phyloP scores from a whole-genome alignment of 92 coral and sea anemone species.

The Pocillopora meandrina region DNA sequence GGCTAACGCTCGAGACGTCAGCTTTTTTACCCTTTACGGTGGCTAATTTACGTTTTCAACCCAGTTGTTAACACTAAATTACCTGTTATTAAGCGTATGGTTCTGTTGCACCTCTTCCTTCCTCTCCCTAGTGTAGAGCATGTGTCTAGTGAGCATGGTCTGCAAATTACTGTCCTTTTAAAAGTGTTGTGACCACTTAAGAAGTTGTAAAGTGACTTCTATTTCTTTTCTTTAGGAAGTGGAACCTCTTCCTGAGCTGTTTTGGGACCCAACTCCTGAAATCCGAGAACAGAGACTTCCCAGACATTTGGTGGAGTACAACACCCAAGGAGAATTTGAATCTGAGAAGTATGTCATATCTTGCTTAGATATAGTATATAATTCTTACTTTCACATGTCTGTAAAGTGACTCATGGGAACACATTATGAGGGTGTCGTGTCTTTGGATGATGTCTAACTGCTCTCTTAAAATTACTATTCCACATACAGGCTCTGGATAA shows the following conservation, averaged over 20 bases:
- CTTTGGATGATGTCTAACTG: background rate
- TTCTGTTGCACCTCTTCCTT: too few species aligned
- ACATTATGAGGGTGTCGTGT: too few species aligned
- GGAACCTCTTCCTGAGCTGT: slow-evolving; percentile 91
- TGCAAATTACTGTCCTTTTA: background rate
- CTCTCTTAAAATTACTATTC: background rate
- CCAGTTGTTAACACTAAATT: too few species aligned
- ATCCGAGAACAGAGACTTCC: slow-evolving; percentile 76
- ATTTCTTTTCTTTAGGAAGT: slow-evolving; percentile 52
- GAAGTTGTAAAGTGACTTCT: background rate
- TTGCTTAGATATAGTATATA: background rate
- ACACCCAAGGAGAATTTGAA: slow-evolving; percentile 86
- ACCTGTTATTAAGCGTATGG: too few species aligned
- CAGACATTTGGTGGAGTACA: slow-evolving; percentile 82
- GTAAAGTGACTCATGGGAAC: too few species aligned
- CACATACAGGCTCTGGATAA: slow-evolving; percentile 79
- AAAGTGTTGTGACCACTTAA: background rate
- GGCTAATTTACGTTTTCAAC: too few species aligned
- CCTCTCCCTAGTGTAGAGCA: too few species aligned
- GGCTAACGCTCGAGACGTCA: too few species aligned
- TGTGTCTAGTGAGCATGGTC: too few species aligned
- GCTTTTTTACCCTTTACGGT: too few species aligned
- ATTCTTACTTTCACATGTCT: background rate
- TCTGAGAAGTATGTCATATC: slow-evolving; percentile 78
- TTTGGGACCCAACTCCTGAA: slow-evolving; percentile 98